Evolutionary conservation across 1,140 invertebrate species (phyloP).

Genomic region (Muscidifurax raptorellus): DNA sequence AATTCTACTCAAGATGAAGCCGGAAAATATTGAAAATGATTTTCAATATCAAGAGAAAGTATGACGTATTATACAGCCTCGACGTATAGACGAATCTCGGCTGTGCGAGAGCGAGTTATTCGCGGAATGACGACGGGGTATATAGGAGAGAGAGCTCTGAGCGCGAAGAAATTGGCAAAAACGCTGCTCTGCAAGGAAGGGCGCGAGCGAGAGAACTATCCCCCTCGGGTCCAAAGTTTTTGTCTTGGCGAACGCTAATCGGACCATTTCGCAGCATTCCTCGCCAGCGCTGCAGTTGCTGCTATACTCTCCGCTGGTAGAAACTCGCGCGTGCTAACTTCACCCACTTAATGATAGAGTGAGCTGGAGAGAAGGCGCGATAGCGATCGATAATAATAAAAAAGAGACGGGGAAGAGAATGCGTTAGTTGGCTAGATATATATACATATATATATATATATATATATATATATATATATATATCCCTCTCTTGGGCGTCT

Average conservation of each 20-base stretch:
- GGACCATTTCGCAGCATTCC: slow-evolving; percentile 47
- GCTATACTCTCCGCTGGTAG: slow-evolving; percentile 17
- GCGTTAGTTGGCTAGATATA: neutral
- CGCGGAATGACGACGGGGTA: neutral
- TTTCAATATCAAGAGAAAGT: neutral
- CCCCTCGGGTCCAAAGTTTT: slow-evolving; percentile 53
- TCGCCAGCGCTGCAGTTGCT: neutral
- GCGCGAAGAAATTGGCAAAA: slow-evolving; percentile 19
- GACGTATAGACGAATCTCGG: neutral
- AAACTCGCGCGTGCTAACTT: slow-evolving; percentile 20
- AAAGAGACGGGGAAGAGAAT: slow-evolving; percentile 19
- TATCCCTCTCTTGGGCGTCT: neutral
- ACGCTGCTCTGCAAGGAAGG: neutral
- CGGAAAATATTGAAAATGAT: neutral
- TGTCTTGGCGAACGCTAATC: slow-evolving; percentile 49
- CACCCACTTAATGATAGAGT: slow-evolving; percentile 53
- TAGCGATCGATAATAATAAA: slow-evolving; percentile 50
- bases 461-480: no score
- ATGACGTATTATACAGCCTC: neutral
- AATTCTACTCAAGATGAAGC: neutral
- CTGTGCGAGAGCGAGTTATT: neutral
- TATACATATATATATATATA: no score
- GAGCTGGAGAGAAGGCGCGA: slow-evolving; percentile 36
- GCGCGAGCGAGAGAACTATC: slow-evolving; percentile 1
- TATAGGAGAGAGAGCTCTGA: no score